Conservation (phyloP, 2,797 vertebrate genomes). For the Scleropages formosus region DNA sequence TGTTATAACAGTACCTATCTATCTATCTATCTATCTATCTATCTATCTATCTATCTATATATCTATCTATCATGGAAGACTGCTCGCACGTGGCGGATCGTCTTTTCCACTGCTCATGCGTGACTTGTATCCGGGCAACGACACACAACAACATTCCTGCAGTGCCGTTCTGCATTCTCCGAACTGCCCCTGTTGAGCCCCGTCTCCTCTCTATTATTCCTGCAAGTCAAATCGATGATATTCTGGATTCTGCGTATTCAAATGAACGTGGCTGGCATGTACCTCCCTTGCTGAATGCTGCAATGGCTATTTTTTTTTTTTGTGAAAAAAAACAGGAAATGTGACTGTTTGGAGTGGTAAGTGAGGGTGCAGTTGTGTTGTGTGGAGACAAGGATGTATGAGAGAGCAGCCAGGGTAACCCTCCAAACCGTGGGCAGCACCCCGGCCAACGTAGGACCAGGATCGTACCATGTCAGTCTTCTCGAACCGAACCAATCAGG, state of each 20-base stretch:
- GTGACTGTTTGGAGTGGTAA: neutral
- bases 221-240: neutral
- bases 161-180: neutral
- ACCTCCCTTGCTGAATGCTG: too few relatives aligned
- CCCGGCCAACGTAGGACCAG: constrained; percentile 52
- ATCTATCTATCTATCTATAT: neutral
- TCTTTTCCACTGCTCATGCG: neutral
- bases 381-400: constrained; percentile 50
- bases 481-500: constrained; percentile 37
- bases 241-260: neutral
- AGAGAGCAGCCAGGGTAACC: constrained; percentile 53
- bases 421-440: constrained; percentile 33
- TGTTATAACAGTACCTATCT: too few relatives aligned
- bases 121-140: constrained; percentile 54
- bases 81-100: neutral
- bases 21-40: too few relatives aligned
- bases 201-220: too few relatives aligned
- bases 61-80: neutral
- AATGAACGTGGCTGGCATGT: neutral
- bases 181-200: neutral
- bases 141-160: constrained; percentile 30
- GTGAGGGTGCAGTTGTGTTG: neutral
- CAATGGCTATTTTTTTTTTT: too few relatives aligned
- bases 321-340: neutral
- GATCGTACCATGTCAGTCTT: constrained; percentile 51